These are phyloP conservation scores for Tamandua tetradactyla DNA, from an alignment of 2,797 vertebrate species.

Conservation along the genomic window DNA sequence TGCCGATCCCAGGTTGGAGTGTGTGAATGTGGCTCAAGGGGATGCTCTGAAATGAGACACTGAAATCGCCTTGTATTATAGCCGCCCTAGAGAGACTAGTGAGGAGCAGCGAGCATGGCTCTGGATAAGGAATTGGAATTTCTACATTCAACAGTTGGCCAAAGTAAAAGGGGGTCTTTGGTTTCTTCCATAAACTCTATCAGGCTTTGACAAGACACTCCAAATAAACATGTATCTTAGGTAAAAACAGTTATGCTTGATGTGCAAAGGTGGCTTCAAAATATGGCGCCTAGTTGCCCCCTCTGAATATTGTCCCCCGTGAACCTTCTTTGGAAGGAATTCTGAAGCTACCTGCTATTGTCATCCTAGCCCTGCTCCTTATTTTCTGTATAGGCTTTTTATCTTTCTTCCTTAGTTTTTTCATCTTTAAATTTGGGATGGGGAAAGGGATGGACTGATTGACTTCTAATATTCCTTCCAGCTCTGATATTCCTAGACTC, in stretches of 20 bases:
- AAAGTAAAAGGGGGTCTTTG: not conserved
- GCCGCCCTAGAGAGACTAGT: not conserved
- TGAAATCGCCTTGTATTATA: not conserved
- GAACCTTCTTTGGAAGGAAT: not conserved
- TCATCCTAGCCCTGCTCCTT: too few species aligned
- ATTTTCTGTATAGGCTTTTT: not conserved
- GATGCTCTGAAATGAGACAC: not conserved
- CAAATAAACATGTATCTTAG: not conserved
- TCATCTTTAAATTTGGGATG: not conserved
- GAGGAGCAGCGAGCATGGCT: not conserved
- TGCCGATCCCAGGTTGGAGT: not conserved
- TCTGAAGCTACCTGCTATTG: not conserved
- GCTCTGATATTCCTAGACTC: not conserved
- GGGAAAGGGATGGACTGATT: not conserved
- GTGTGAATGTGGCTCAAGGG: too few species aligned
- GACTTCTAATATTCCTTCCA: not conserved
- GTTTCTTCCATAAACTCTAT: not conserved
- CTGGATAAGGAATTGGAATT: not conserved
- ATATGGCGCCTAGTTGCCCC: not conserved
- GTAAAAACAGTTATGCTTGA: not conserved
- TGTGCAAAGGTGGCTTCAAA: not conserved
- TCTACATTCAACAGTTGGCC: not conserved
- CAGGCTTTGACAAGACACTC: not conserved
- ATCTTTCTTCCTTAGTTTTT: not conserved
- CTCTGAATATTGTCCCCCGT: accelerated